Evolutionary conservation across 1,140 invertebrate species (phyloP), one percentile per base, ranked within the genome.

Genomic region (Drosophila kepulauana): DNA sequence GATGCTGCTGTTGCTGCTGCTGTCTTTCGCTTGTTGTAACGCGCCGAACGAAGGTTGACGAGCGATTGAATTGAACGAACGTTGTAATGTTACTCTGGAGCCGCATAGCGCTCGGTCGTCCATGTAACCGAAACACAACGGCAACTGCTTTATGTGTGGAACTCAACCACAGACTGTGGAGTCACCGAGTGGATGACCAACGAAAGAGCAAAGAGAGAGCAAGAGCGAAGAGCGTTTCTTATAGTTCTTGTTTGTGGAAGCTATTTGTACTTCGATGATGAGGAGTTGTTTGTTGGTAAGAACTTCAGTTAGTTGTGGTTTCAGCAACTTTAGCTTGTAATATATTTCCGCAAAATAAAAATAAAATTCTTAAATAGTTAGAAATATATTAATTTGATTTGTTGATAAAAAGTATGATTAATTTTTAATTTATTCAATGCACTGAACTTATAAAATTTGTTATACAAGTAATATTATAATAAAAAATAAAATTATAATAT

Each of bases 41-140:
- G 81, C 63, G 70, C 77, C 57, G 78, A 72, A 89, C 85, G 85
- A 81, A 84, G 81, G 81, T 88, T 79, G 78, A 81, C 69, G 81
- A 89, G 69, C 81, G 71, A 89, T 84, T 88, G 85, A 88, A 75
- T 75, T 67, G 63, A 77, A 79, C 70, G 74, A 88, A 57, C 46
- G 66, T 65, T 84, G 81, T 88, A 81, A 81, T 64, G 45, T 67
- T 75, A 63, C 78, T 78, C 41, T 71, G 52, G 64, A 84, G 78
- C 75, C 48, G 41, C 43, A 16, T 49, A 30, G 16, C 64, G 62
- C n/a, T 54, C 20, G 62, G n/a, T 54, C 65, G 62, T n/a, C 57
- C 51, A 61, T 78, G 78, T 80, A 80, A 75, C 69, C 76, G 73
- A 77, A 25, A 68, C 45, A 48, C 43, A 57, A 66, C 57, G 41